Evolutionary conservation across 2,888 invertebrate species (phyloP).

Genomic region (Tipula helvola): DNA sequence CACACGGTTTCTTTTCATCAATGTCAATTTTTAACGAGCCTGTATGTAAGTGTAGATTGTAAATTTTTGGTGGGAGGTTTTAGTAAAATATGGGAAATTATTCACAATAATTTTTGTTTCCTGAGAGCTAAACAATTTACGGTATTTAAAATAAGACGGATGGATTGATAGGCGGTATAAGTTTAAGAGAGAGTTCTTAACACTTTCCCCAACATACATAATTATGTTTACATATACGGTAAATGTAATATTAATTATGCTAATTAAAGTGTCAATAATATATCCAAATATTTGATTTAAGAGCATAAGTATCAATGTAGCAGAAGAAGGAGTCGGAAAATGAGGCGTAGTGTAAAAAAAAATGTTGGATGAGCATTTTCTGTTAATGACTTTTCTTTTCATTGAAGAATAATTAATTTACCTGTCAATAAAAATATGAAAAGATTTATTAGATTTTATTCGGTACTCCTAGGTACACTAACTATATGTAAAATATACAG

Average conservation of each 20-base stretch:
- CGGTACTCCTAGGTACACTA: no score
- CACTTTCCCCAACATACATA: background rate
- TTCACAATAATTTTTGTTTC: background rate
- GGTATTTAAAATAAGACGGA: background rate
- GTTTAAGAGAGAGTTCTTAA: background rate
- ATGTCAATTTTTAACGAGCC: background rate
- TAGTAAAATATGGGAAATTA: background rate
- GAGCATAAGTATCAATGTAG: background rate
- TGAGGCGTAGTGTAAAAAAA: background rate
- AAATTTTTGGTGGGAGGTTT: background rate
- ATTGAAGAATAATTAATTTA: background rate
- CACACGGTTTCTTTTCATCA: conserved; percentile 4
- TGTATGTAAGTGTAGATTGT: background rate
- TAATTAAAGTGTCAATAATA: background rate
- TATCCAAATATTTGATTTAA: background rate
- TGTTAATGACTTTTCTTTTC: background rate
- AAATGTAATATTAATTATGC: background rate
- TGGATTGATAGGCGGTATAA: background rate
- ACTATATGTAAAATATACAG: background rate
- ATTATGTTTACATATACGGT: background rate
- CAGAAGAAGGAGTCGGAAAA: background rate
- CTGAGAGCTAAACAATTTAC: background rate
- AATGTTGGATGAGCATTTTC: background rate
- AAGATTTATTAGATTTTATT: background rate
- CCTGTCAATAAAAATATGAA: background rate